phyloP scores from a whole-genome alignment of 2,888 invertebrate species.

The Podabrus alpinus region DNA sequence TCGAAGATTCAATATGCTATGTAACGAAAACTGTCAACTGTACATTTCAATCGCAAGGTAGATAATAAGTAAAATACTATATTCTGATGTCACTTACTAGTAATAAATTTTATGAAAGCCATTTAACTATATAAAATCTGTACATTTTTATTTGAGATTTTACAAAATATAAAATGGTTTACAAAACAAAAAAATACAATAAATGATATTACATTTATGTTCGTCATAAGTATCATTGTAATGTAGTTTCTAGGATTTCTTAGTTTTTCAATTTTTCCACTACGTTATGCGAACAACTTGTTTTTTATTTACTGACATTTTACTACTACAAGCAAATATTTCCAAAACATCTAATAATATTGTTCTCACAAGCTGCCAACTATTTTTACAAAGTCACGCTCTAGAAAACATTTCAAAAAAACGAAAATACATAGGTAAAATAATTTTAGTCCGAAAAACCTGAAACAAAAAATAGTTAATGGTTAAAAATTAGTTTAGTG shows the following conservation, averaged over 20 bases:
- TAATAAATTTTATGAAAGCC: background rate
- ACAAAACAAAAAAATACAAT: background rate
- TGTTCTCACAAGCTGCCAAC: background rate
- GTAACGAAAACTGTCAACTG: background rate
- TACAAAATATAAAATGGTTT: background rate
- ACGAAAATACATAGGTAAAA: background rate
- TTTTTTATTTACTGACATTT: constrained; percentile 1
- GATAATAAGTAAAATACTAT: background rate
- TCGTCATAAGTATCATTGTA: background rate
- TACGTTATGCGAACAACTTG: background rate
- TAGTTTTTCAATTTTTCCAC: constrained; percentile 3
- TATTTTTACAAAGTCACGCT: background rate
- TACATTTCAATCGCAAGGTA: background rate
- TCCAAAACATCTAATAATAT: constrained; percentile 5
- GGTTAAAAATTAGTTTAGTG: background rate
- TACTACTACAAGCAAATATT: background rate
- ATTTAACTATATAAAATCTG: background rate
- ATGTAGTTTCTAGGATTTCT: background rate
- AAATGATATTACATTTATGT: background rate
- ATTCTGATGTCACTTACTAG: background rate
- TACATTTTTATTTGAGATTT: background rate
- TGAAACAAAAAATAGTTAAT: background rate
- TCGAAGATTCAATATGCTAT: background rate
- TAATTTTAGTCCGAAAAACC: background rate
- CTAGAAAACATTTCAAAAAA: background rate